A percentile compares a stretch with the other conserved stretches of the same genome.
Evolutionary conservation across 2,113 vertebrate genomes (phyloP).

Genomic region (Nettapus auritus): DNA sequence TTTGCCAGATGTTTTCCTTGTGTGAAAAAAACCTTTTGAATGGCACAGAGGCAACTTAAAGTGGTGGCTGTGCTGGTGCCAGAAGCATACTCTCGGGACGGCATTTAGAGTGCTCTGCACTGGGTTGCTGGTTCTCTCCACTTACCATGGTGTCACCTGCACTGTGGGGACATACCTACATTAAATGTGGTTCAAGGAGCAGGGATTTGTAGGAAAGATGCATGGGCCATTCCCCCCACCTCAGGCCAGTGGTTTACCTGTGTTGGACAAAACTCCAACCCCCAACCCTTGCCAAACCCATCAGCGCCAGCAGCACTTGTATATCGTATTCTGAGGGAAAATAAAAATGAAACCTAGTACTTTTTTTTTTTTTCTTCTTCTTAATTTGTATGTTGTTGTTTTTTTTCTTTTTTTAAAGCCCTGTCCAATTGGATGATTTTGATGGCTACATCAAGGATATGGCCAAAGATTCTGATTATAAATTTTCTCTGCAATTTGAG

Average conservation of each 20-base stretch:
- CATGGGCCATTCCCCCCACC: neutral
- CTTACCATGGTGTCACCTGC: fast-evolving
- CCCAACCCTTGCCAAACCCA: neutral
- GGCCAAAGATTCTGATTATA: slow-evolving; percentile 97
- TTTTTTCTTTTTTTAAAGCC: slow-evolving; percentile 77
- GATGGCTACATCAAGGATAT: slow-evolving; percentile 96
- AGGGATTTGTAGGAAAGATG: neutral
- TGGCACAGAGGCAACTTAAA: neutral
- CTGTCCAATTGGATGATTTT: slow-evolving; percentile 93
- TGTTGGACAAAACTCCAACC: neutral
- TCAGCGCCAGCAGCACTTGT: neutral
- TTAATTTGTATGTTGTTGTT: neutral
- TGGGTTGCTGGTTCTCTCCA: neutral
- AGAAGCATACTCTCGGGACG: neutral
- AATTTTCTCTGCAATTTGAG: slow-evolving; percentile 98
- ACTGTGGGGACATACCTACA: neutral
- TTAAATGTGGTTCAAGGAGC: neutral
- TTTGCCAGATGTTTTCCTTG: neutral
- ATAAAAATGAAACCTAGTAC: neutral
- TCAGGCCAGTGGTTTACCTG: neutral
- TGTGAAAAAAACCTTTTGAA: neutral
- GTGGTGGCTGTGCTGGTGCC: neutral
- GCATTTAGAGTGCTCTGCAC: neutral
- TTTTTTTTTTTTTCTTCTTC: neutral
- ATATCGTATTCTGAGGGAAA: neutral